A percentile compares a stretch with the other conserved stretches of the same genome.
phyloP scores from a whole-genome alignment of 1,140 invertebrate genomes.

The Bombus soroeensis region DNA sequence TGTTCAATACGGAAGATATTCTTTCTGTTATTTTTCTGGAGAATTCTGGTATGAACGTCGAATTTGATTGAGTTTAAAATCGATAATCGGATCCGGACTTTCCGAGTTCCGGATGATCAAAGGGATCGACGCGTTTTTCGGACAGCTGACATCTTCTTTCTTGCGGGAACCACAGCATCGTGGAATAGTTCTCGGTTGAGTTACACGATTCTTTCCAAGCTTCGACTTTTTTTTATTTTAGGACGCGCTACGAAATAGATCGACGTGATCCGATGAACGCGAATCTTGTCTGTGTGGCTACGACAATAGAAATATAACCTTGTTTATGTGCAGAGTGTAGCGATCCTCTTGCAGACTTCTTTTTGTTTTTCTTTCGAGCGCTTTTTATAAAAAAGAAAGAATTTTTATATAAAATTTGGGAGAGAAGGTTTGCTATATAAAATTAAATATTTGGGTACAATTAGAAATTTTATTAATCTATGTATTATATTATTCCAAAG shows the following conservation, averaged over 20 bases:
- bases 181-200: background rate
- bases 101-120: background rate
- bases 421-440: background rate
- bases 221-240: constrained; percentile 21
- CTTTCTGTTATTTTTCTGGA: background rate
- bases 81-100: background rate
- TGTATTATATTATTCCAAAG: background rate
- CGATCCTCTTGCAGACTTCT: background rate
- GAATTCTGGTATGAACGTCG: background rate
- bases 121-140: background rate
- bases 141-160: background rate
- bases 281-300: background rate
- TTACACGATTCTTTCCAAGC: background rate
- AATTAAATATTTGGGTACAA: too few relatives aligned
- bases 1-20: background rate
- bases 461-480: too few relatives aligned
- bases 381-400: background rate
- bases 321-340: background rate
- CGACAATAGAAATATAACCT: background rate
- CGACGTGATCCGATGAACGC: background rate
- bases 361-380: background rate
- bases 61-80: background rate
- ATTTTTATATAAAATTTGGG: background rate
- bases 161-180: background rate
- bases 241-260: background rate